A percentile compares a stretch with the other conserved stretches of the same genome.
Conservation (phyloP, 2,888 invertebrate species). For the Agrilus cyanescens region DNA sequence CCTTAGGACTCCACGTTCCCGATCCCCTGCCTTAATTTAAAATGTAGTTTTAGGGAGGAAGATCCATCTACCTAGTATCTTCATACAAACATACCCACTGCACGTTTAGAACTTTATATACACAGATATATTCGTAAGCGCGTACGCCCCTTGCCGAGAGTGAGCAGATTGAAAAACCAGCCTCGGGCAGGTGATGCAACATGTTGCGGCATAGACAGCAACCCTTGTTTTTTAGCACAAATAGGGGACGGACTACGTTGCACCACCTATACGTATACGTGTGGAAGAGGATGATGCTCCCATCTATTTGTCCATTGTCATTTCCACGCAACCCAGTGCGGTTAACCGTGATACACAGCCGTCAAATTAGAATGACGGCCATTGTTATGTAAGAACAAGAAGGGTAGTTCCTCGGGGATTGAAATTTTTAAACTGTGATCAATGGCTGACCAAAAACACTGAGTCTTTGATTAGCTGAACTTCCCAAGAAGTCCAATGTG, state of each 20-base stretch:
- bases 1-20: too few species aligned
- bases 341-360: slow-evolving; percentile 16
- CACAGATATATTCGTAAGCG: slow-evolving; percentile 3
- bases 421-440: too few species aligned
- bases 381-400: slow-evolving; percentile 12
- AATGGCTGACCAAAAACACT: too few species aligned
- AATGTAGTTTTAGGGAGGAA: too few species aligned
- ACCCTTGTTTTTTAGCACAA: background rate
- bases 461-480: too few species aligned
- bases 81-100: too few species aligned
- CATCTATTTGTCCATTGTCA: slow-evolving; percentile 19
- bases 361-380: slow-evolving; percentile 15
- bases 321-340: slow-evolving; percentile 18
- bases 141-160: slow-evolving; percentile 13
- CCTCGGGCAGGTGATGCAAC: slow-evolving; percentile 23
- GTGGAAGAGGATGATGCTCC: slow-evolving; percentile 16
- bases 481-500: too few species aligned
- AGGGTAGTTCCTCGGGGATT: too few species aligned
- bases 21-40: too few species aligned
- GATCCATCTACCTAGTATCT: too few species aligned
- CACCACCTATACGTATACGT: background rate
- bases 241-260: background rate
- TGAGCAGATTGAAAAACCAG: slow-evolving; percentile 17
- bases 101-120: too few species aligned
- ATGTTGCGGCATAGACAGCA: slow-evolving; percentile 12